These are phyloP conservation scores for Cossypha polioptera DNA, from an alignment of 2,797 vertebrate species.

Conservation along the genomic window DNA sequence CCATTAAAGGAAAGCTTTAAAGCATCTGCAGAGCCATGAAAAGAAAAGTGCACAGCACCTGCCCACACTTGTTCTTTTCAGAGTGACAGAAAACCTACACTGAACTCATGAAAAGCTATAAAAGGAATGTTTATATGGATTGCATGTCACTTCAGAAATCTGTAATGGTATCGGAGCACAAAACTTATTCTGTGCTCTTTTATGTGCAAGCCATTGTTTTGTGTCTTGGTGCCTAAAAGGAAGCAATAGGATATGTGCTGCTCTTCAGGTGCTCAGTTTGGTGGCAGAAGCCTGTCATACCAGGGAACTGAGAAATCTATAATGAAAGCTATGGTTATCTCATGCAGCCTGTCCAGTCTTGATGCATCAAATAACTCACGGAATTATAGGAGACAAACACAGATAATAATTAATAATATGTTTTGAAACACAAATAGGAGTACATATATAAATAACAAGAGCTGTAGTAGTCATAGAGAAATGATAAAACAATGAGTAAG, in stretches of 20 bases:
- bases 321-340: rapidly evolving
- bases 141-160: background rate
- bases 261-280: background rate
- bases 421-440: background rate
- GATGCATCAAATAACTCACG: background rate
- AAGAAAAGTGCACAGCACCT: conserved; percentile 43
- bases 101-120: conserved; percentile 2
- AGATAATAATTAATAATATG: background rate
- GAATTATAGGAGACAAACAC: background rate
- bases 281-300: background rate
- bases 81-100: conserved; percentile 9
- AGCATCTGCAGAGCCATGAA: conserved; percentile 11
- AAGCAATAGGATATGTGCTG: background rate
- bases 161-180: background rate
- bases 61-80: conserved; percentile 41
- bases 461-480: background rate
- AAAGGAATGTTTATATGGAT: conserved; percentile 1
- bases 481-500: background rate
- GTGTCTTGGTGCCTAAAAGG: background rate
- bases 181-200: background rate
- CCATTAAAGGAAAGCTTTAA: conserved; percentile 40
- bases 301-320: background rate
- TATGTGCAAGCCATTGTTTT: background rate
- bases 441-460: background rate
- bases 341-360: background rate